These are phyloP conservation scores for Microhierax caerulescens DNA, from an alignment of 2,797 vertebrate genomes.

Conservation along the genomic window DNA sequence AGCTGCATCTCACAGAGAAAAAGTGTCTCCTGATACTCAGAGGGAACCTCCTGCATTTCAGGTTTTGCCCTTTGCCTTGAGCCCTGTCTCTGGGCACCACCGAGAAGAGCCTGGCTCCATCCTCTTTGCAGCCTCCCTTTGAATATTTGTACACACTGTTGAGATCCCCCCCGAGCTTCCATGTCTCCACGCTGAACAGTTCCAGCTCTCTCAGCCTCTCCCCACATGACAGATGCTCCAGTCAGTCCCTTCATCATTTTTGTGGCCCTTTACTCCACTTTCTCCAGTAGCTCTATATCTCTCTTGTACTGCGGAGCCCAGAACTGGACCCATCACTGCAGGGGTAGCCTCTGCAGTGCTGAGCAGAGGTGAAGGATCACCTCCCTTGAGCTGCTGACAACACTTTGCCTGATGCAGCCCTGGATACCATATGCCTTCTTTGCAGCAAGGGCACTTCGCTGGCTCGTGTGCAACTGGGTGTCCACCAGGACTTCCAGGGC, in stretches of 20 bases:
- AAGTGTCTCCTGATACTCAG: background rate
- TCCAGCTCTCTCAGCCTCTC: background rate
- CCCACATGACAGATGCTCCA: background rate
- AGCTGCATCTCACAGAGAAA: background rate
- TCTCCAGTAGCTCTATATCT: background rate
- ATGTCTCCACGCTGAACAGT: background rate
- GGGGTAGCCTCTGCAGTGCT: background rate
- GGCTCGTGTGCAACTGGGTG: background rate
- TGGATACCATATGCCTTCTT: background rate
- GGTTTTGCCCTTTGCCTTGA: fast-evolving
- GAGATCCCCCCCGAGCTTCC: background rate
- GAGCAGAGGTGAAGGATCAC: background rate
- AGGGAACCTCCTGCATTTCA: background rate
- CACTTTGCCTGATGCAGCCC: background rate
- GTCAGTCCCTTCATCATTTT: background rate
- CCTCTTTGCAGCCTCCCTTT: background rate
- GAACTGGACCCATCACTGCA: background rate
- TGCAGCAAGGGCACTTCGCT: background rate
- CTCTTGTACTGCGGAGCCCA: background rate
- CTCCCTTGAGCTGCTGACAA: background rate
- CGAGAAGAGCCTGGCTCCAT: background rate
- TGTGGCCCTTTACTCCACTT: background rate
- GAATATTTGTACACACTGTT: background rate
- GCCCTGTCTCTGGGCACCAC: background rate
- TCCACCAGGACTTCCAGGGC: background rate